A percentile compares a stretch with the other conserved stretches of the same genome.
These are phyloP conservation scores for Tragopan temminckii DNA, from an alignment of 2,797 vertebrate species.

Conservation along the genomic window DNA sequence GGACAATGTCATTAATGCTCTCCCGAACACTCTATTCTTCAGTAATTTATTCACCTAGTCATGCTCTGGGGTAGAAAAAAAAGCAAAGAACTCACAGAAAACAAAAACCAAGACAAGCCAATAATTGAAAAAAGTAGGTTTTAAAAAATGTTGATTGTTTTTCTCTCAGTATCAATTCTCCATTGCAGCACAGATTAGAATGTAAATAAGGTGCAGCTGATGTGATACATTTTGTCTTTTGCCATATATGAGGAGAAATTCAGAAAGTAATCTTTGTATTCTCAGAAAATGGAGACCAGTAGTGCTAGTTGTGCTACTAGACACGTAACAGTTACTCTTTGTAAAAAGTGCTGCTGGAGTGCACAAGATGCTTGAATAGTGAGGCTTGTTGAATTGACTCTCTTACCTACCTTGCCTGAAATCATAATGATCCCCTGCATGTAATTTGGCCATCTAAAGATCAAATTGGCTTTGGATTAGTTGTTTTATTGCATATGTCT, in stretches of 20 bases:
- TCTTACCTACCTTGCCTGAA: neutral
- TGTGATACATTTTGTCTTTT: neutral
- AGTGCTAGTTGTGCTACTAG: neutral
- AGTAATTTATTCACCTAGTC: slow-evolving; percentile 26
- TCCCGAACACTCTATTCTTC: neutral
- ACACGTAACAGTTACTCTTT: neutral
- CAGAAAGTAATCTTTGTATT: neutral
- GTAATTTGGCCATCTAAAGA: neutral
- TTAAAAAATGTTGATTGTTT: neutral
- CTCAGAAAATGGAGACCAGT: neutral
- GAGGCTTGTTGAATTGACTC: neutral
- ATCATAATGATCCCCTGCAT: neutral
- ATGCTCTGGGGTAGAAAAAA: neutral
- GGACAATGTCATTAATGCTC: neutral
- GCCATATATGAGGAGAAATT: neutral
- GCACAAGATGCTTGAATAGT: rapidly evolving
- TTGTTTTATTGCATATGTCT: neutral
- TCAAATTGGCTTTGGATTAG: neutral
- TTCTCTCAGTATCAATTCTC: neutral
- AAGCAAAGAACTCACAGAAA: neutral
- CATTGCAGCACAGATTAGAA: neutral
- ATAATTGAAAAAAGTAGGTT: neutral
- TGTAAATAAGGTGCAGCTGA: neutral
- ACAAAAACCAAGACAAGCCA: neutral
- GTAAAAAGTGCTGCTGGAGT: neutral